These are phyloP conservation scores for Phataginus tricuspis DNA, from an alignment of 2,797 vertebrate genomes.

Conservation along the genomic window DNA sequence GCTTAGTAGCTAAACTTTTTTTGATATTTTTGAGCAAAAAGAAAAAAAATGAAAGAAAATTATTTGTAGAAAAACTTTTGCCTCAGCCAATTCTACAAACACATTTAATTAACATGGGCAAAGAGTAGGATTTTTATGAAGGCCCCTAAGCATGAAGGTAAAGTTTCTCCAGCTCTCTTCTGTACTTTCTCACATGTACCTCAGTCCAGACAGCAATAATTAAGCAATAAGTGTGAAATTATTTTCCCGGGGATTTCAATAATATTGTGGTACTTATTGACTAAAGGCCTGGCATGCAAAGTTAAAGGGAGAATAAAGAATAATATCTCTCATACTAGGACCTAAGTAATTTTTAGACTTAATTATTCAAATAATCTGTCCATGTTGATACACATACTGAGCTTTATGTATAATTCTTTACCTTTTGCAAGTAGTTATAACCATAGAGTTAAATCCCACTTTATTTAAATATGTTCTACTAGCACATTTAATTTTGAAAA, in stretches of 20 bases:
- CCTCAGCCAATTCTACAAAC: background rate
- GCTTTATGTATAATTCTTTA: background rate
- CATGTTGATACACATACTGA: background rate
- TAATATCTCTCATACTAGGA: background rate
- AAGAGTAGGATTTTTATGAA: background rate
- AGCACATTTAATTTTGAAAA: conserved; percentile 25
- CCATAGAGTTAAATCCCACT: background rate
- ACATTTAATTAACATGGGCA: background rate
- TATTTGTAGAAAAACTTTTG: background rate
- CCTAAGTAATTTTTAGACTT: background rate
- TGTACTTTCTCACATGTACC: background rate
- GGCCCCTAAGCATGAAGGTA: background rate
- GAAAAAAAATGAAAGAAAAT: conserved; percentile 41
- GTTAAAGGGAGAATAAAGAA: background rate
- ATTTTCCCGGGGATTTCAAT: background rate
- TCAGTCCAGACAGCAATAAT: background rate
- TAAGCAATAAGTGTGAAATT: background rate
- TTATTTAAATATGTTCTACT: background rate
- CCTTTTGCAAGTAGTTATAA: background rate
- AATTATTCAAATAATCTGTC: conserved; percentile 26
- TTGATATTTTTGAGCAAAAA: background rate
- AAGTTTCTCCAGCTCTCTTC: background rate
- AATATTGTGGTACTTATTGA: background rate
- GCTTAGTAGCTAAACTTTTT: background rate
- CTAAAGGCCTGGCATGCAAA: background rate